Evolutionary conservation across 2,888 invertebrate genomes (phyloP), one percentile per base, ranked within the genome.

Genomic region (Calameuta pallipes): DNA sequence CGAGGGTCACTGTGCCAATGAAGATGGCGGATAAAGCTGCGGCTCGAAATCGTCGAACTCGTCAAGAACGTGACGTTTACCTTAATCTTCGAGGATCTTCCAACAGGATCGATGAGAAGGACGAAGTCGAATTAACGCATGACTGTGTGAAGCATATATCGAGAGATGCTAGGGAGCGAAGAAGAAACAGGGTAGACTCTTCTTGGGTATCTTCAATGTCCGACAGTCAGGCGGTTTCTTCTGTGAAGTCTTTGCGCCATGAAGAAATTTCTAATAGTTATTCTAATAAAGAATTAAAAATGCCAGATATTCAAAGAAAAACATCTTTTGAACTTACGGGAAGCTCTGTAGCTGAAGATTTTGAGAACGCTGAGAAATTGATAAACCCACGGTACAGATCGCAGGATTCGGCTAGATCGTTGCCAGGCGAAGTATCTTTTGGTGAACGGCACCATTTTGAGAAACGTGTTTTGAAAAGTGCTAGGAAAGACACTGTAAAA

Each of bases 31-130:
- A 80, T 56, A 84, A 80, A 13, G 78, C 82, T 9, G 83, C 81
- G 11, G 73, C 80, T 12, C 76, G 81, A 35, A 81, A 80, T 73
- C 84, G 82, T 36, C 84, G 83, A 37, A 80, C 85, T 30, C 80
- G 81, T 1, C 80, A 81, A 2, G 84, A 87, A 70, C 82, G 83
- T n/a, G 83, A 85, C 69, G 37, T 80, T 31, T 85, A 82, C 75
- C 76, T 83, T 12, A 83, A 83, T 74, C 76, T 84, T 68, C 82
- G 83, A 35, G 80, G 75, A 13, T 56, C 76, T 9, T 76, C 79
- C 30, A 81, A 83, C 73, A 79, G 83, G 11, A 87, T 87, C 78
- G 88, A 87, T 41, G 88, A 89, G 74, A 83, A 82, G 69, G 84
- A 84, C 69, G 86, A 88, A 75, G 77, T 6, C 12, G 85, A 86